Base-by-base conservation (phyloP, 1,140 invertebrate genomes). In the Matsumurasca onukii region DNA sequence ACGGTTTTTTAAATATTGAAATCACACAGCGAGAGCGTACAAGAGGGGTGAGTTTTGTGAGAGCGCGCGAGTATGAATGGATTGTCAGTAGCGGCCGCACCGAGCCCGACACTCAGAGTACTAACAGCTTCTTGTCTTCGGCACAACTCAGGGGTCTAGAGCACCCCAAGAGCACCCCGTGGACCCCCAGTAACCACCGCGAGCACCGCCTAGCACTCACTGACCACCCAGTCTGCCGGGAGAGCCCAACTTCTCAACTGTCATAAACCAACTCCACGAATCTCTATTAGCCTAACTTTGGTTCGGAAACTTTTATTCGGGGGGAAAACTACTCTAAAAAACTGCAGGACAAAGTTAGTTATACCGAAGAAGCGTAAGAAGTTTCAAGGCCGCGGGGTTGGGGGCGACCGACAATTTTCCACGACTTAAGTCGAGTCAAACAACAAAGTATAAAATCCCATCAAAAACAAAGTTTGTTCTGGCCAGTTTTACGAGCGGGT, bases 401-500 rank as follows among this genome's bases (percentile, higher is more conserved):
- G 69, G 39, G 66, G 31, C 31, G 45, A 31, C 24, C 51, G 30
- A 62, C 66, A 69, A 65, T 39, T 45, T 63, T 69, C 39, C 68
- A 69, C 61, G 62, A 69, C 68, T 69, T 69, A 69, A 69, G 52
- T 67, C 45, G 49, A 64, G 63, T 69, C 68, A 66, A 69, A 69
- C 68, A 66, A 66, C 68, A 66, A 69, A 69, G 59, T 66, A 69
- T 67, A 67, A 67, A 69, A 66, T 66, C 68, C 62, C 62, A 69
- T 69, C 68, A 65, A 69, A 69, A 69, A 65, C 68, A 63, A 55
- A 65, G 61, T 67, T 67, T 55, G 49, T 67, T 67, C 52, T 24
- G 64, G 29, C 51, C 51, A 25, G 45, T 66, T 51, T 52, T 67
- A 67, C 31, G 48, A 49, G 64, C 63, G 22, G 31, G 27, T 34